Base-by-base conservation (phyloP, 1,140 invertebrate species). In the Phenacoccus solenopsis region DNA sequence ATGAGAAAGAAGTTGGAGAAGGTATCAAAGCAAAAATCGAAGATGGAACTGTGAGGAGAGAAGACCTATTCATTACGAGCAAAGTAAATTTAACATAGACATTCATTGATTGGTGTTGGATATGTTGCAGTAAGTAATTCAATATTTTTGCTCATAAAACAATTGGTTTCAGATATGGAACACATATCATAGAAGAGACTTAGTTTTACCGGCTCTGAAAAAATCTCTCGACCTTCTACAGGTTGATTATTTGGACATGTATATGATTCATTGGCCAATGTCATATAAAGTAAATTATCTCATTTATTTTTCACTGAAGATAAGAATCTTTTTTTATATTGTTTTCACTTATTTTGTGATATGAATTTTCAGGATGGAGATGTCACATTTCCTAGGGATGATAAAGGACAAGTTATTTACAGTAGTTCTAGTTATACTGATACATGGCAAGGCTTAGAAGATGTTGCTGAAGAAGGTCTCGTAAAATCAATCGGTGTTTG, bases 361-460 rank as follows among this genome's bases (percentile, higher is more conserved):
- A 16, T 49, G 38, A 16, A 16, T 49, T 49, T 49, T 20, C 72
- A 86, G 83, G 84, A 85, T 78, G 83, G 78, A 0, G 81, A 75
- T 9, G 80, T 80, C 3, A 72, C 84, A 16, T 85, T 88, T 74
- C 89, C 90, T 0, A 76, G 73, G 20, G 85, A 87, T 74, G 83
- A 80, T 38, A 78, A 84, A 72, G 87, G 85, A 1, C 86, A 86
- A 74, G 79, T 83, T 35, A 72, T 82, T 2, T 85, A 79, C 71
- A 87, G 80, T 12, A 81, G 86, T 57, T 82, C 85, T 0, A 91
- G 96, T 78, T 95, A 90, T 75, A 73, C 94, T n/a, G 93, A 96
- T 74, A 94, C 94, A 0, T 98, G 94, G 93, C 87, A 85, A 79
- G 93, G 84, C 28, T 84, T 97, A 85, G 94, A 96, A 80, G 82